Evolutionary conservation across 2,888 invertebrate genomes (phyloP), one percentile per base, ranked within the genome.

Genomic region (Bruchidius siliquastri): DNA sequence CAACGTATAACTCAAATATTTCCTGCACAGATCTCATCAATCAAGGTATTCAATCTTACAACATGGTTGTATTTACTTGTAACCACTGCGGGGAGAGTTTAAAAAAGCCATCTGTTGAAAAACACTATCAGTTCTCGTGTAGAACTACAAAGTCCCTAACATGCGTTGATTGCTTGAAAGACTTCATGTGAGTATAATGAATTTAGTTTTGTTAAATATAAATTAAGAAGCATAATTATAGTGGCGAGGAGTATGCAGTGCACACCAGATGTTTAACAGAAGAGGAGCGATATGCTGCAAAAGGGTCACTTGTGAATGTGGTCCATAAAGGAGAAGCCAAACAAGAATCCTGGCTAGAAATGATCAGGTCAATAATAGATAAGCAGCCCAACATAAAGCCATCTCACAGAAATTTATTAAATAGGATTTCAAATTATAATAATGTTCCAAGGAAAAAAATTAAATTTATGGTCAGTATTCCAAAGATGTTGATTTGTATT

Each of bases 41-140:
- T 18, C 13, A 18, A 49, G 49, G 1, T 49, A 49, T 4, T 49
- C 13, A 21, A 69, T 69, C 21, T 6, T 3, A 26, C 69, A 79
- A 68, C 73, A 98, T 98, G 98, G 98, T 98, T 69, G 94, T 96
- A 72, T 98, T 98, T 85, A 95, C 94, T 18, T 98, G 98, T 86
- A 94, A 94, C 81, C 90, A 93, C 79, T 99, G 98, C 85, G 97
- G 97, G 0, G 96, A 96, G 76, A 92, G 96, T 67, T 87, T 97
- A 66, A 96, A 97, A 85, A 98, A 98, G 84, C 94, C 95, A 26
- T 92, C 94, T 84, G 97, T 97, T 0, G 96, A 95, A 79, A 96
- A 96, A 83, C 98, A 98, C 86, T 94, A 93, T 83, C 89, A 90
- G 78, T 90, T 90, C 72, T 90, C 90, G 83, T 97, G 96, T 72